A percentile compares a stretch with the other conserved stretches of the same genome.
phyloP scores from a whole-genome alignment of 2,888 invertebrate species.

The Melipona beecheii region DNA sequence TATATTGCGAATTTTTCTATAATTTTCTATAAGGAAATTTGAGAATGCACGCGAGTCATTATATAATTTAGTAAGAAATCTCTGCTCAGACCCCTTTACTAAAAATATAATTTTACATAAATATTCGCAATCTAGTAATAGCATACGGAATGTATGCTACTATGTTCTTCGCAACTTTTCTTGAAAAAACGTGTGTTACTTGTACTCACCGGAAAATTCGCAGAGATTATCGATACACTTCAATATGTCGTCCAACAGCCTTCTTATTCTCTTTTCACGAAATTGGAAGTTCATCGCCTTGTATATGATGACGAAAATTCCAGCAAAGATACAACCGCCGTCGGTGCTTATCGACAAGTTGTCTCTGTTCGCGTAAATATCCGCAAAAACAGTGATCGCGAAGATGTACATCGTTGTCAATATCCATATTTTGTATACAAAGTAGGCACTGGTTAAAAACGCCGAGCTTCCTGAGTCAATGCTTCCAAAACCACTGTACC shows the following conservation, averaged over 20 bases:
- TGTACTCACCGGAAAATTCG: conserved; percentile 66
- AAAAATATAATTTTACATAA: no score
- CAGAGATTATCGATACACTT: conserved; percentile 62
- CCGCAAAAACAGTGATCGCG: conserved; percentile 65
- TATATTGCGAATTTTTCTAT: neutral
- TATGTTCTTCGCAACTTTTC: no score
- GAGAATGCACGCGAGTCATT: no score
- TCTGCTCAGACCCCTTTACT: no score
- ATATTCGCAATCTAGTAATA: no score
- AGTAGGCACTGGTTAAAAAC: conserved; percentile 52
- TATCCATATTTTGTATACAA: conserved; percentile 64
- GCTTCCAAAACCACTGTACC: conserved; percentile 53
- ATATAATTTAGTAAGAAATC: no score
- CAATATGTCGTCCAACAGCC: conserved; percentile 50
- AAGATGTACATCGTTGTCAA: conserved; percentile 65
- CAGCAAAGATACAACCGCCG: conserved; percentile 74
- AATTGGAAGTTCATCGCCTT: conserved; percentile 70
- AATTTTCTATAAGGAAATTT: no score
- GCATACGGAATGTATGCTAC: no score
- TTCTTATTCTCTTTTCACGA: conserved; percentile 56
- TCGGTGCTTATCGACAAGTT: conserved; percentile 72
- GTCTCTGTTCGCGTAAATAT: conserved; percentile 63
- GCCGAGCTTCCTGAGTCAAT: conserved; percentile 31
- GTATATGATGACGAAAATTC: conserved; percentile 71
- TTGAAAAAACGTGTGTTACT: neutral